Evolutionary conservation across 2,113 vertebrate genomes (phyloP), one percentile per base, ranked within the genome.

Genomic region (Okapia johnstoni): DNA sequence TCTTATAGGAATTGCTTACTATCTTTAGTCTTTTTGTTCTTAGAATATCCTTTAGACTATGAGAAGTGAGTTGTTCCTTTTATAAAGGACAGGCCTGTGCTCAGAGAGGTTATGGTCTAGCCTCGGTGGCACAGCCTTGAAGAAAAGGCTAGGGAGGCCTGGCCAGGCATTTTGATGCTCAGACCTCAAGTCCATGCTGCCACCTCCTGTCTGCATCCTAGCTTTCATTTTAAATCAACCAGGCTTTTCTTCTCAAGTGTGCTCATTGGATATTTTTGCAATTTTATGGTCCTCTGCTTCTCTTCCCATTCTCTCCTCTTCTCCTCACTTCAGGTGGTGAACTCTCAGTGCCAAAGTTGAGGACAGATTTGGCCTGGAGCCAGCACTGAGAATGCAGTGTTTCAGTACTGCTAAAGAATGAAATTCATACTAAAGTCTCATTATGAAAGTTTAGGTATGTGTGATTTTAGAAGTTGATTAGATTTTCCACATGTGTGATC

Each of bases 171-270:
- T 70, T 50, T 36, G 70, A 79, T 87, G 40, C 90, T 97, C 95
- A 97, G 96, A 96, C 95, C 96, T 94, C 85, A 96, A 97, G 94
- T 97, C 88, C 98, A 95, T 98, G 97, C 97, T 98, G 98, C 97
- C 94, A 95, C 91, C 97, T 98, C 96, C 97, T 89, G 97, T 97
- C 97, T 95, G 86, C 43, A 97, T 94, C 60, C 79, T 93, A 33
- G 60, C 73, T 95, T 97, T 98, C 93, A 36, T 94, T 98, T 97
- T 85, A 85, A 97, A 94, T 80, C 92, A 73, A 46, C 88, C 21
- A 52, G 33, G 60, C 70, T 85, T 94, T 90, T 97, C 88, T 88
- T 95, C 90, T 96, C 79, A 95, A 98, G 85, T 93, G 89, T 55
- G 73, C 79, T 95, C 46, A 50, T 3, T 84, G 80, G 92, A 30